Base-by-base conservation (phyloP, 2,797 vertebrate genomes). In the Bovichtus variegatus region DNA sequence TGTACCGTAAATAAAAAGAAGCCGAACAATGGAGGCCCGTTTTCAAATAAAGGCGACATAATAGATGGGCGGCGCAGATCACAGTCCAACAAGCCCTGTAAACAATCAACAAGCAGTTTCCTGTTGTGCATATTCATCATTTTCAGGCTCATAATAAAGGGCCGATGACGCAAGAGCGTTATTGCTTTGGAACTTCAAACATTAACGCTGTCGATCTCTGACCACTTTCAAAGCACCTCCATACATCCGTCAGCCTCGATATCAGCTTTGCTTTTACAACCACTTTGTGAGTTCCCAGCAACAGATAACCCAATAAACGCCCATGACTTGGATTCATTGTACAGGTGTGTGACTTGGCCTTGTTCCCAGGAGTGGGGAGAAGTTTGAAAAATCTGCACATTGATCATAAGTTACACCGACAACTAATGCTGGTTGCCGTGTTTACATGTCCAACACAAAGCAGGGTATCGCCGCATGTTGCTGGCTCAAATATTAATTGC, bases 341-440 rank as follows among this genome's bases (percentile, higher is more conserved):
- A 23, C 68, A 73, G 72, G 66, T 90, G 89, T 85, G 46, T 84
- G 73, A n/a, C 75, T 79, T 86, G 84, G 86, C 80, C 38, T 66
- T 0, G 34, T 64, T 91, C 85, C 84, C 76, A 61, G 61, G 9
- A 5, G 18, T 5, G 10, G 29, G 27, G 31, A 47, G 18, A 74
- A 59, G 63, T 81, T 69, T 60, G 11, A 38, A 59, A 72, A 78
- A 60, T 57, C 47, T 44, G 9, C 29, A 36, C 41, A 21, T 21
- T 46, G 68, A 69, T 64, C 57, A n/a, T 2, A 5, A 46, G 49
- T 34, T 25, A 25, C 36, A 15, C 10, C 19, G 50, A 67, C 51
- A 81, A 12, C 40, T 12, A 4, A 43, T 74, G 65, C 40, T 8
- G 9, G 29, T 72, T 44, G 57, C 59, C 27, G 43, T 73, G 71